These are phyloP conservation scores for Bradypodion ventrale DNA, from an alignment of 2,797 vertebrate genomes.

Conservation along the genomic window DNA sequence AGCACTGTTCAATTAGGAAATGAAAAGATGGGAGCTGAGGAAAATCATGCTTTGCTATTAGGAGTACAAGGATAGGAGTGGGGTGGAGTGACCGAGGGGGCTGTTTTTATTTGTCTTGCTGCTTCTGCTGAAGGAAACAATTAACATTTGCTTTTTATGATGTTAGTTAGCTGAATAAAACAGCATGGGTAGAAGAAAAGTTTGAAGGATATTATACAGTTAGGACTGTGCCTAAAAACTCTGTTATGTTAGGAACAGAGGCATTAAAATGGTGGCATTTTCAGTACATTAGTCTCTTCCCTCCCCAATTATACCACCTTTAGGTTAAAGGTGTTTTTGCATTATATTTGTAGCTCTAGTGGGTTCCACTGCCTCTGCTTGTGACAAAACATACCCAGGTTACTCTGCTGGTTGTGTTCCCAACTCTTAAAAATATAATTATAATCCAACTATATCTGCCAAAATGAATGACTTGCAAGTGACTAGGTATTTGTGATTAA, in stretches of 20 bases:
- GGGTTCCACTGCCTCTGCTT: background rate
- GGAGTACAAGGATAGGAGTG: background rate
- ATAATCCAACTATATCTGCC: no score
- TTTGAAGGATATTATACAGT: slow-evolving; percentile 33
- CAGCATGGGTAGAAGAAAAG: slow-evolving; percentile 17
- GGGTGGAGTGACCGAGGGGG: background rate
- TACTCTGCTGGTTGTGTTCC: background rate
- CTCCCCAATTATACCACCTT: background rate
- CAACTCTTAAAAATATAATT: background rate
- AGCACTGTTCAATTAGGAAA: background rate
- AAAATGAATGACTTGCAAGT: no score
- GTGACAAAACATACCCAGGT: no score
- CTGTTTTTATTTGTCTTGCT: slow-evolving; percentile 8
- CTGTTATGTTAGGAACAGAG: background rate
- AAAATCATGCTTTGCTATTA: slow-evolving; percentile 11
- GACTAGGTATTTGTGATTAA: no score
- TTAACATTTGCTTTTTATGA: slow-evolving; percentile 18
- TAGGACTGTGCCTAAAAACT: slow-evolving; percentile 12
- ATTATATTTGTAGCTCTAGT: background rate
- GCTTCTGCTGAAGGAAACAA: slow-evolving; percentile 20
- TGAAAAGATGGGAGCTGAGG: background rate
- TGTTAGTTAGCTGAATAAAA: slow-evolving; percentile 12
- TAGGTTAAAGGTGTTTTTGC: background rate
- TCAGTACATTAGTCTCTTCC: background rate
- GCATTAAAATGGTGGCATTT: slow-evolving; percentile 1